Percentiles rank a stretch among this genome's conserved stretches.
Conservation (phyloP, 2,113 vertebrate species). For the Notechis scutatus region DNA sequence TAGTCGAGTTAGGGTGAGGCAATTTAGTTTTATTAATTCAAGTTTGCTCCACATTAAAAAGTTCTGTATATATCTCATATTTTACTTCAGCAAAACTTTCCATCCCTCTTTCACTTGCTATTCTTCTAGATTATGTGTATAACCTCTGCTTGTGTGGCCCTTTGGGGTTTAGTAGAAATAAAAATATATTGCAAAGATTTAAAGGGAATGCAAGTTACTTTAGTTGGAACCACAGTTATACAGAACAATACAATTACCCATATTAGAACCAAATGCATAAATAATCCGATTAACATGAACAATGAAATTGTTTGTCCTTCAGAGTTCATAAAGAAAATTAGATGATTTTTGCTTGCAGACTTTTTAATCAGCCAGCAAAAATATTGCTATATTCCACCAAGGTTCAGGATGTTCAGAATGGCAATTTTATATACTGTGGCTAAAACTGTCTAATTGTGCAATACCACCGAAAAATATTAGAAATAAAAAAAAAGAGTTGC, state of each 20-base stretch:
- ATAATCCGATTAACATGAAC: not conserved
- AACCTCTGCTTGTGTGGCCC: not conserved
- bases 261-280: not conserved
- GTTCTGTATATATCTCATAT: not conserved
- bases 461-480: not conserved
- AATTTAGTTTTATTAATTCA: not conserved
- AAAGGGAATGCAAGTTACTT: not conserved
- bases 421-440: not conserved
- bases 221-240: not conserved
- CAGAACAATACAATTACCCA: not conserved
- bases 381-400: not conserved
- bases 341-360: not conserved
- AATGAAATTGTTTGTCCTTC: not conserved
- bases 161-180: not conserved
- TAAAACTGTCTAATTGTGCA: not conserved
- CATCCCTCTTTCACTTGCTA: not conserved
- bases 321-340: not conserved
- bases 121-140: not conserved
- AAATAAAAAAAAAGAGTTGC: not conserved
- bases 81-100: not conserved
- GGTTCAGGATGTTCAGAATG: not conserved
- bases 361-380: not conserved
- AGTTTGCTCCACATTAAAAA: not conserved
- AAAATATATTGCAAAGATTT: not conserved
- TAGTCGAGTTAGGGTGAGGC: not conserved